Evolutionary conservation across 64 coral and sea anemone genomes (phyloP), one percentile per base, ranked within the genome.

Genomic region (Stichodactyla helianthus): DNA sequence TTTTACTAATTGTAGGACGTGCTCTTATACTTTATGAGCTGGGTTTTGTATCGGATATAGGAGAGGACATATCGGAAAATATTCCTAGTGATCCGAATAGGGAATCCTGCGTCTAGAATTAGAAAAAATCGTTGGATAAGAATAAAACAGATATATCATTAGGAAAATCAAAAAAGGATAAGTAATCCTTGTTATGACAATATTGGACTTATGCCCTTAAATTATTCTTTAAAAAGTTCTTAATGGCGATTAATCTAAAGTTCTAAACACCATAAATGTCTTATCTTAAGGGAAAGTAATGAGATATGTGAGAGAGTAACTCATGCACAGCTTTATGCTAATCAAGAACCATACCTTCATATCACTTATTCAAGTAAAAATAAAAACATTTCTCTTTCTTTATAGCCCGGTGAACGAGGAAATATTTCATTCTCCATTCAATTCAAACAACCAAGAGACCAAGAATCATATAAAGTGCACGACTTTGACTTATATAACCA

Each of bases 61-160:
- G 61, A 1, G 85, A 93, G 27, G 88, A 89, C 2, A 80, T 96
- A 10, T 54, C 88, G 28, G 79, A 93, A 54, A 50, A 85, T 12
- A 79, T 97, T 6, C 59, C 92, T 61, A 11, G 68, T 14, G 67
- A 86, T 50, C 90, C 90, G 0, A 83, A 97, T 56, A 83, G 94
- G 52, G 94, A 97, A 86, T 92, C 94, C 0, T 97, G 94, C 61
- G 94, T 97, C 19, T 97, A 63, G 87, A 44, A 15, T 8, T 20
- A 25, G 18, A 18, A 25, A 15, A 23, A 17, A 65, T 31, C 1
- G n/a, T 31, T 10, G 9, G 0, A 4, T 13, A 31, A 2, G 35
- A 10, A 74, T 31, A 13, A 12, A 74, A 31, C 31, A 74, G 27
- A 74, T 68, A 68, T 68, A 22, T 20, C 8, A 22, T 6, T 68